phyloP scores from a whole-genome alignment of 2,797 vertebrate species.

The Helarctos malayanus region DNA sequence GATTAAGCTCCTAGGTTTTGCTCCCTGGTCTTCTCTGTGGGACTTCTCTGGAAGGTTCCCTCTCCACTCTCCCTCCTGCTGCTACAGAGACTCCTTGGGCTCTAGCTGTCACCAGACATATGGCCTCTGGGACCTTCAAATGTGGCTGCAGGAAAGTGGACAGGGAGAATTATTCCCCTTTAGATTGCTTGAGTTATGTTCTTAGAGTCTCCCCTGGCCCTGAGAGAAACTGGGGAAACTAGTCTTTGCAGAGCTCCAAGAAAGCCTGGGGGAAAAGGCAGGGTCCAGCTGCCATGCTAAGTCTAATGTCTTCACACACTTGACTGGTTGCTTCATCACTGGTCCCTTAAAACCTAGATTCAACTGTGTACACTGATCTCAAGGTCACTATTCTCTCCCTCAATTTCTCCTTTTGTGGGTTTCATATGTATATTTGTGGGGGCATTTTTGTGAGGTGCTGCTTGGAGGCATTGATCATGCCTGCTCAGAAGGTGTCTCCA shows the following conservation, averaged over 20 bases:
- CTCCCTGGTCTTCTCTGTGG: slow-evolving; percentile 27
- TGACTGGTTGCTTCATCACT: background rate
- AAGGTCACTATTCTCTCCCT: too few species aligned
- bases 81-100: background rate
- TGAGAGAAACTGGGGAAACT: background rate
- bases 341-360: background rate
- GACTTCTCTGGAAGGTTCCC: background rate
- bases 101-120: background rate
- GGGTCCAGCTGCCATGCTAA: background rate
- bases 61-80: background rate
- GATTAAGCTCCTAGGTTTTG: slow-evolving; percentile 39
- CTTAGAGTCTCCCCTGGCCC: background rate
- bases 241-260: background rate
- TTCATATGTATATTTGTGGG: too few species aligned
- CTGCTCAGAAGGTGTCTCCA: too few species aligned
- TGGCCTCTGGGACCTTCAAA: slow-evolving; percentile 1
- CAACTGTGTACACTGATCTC: too few species aligned
- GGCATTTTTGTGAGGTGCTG: too few species aligned
- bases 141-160: background rate
- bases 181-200: background rate
- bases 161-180: background rate
- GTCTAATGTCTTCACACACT: too few species aligned
- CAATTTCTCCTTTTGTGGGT: too few species aligned
- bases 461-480: too few species aligned
- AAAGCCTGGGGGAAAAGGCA: background rate